Evolutionary conservation across 2,797 vertebrate genomes (phyloP).

Genomic region (Gallinago stenura): DNA sequence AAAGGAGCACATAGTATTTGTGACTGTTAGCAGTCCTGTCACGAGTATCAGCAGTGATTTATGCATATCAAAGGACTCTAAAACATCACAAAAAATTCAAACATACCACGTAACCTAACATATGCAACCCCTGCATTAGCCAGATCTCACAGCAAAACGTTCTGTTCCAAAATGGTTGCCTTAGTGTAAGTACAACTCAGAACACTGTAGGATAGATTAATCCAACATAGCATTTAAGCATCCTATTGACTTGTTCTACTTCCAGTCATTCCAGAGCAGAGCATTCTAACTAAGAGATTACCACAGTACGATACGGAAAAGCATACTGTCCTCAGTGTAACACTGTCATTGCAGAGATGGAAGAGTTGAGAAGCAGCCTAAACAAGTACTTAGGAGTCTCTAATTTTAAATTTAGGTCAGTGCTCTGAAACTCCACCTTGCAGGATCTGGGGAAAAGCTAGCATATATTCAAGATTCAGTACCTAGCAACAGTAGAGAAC

Average conservation of each 20-base stretch:
- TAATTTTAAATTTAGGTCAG: background rate
- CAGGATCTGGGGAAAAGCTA: background rate
- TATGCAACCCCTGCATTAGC: background rate
- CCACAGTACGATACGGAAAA: background rate
- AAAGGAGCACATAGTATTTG: background rate
- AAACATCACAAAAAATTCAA: constrained; percentile 5
- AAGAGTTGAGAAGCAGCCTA: background rate
- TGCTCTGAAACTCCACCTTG: background rate
- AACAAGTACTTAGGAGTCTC: background rate
- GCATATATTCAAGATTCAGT: background rate
- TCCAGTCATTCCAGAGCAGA: background rate
- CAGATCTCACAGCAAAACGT: background rate
- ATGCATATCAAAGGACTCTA: constrained; percentile 11
- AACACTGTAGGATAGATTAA: background rate
- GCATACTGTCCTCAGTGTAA: background rate
- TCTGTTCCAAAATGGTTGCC: background rate
- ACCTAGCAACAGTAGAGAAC: background rate
- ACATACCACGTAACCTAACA: background rate
- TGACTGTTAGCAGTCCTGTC: background rate
- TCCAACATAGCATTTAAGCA: background rate
- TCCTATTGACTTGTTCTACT: background rate
- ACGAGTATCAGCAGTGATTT: background rate
- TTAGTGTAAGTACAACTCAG: background rate
- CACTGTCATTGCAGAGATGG: background rate
- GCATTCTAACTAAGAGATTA: background rate